phyloP scores from a whole-genome alignment of 2,113 vertebrate species.

The Melanerpes aurifrons region DNA sequence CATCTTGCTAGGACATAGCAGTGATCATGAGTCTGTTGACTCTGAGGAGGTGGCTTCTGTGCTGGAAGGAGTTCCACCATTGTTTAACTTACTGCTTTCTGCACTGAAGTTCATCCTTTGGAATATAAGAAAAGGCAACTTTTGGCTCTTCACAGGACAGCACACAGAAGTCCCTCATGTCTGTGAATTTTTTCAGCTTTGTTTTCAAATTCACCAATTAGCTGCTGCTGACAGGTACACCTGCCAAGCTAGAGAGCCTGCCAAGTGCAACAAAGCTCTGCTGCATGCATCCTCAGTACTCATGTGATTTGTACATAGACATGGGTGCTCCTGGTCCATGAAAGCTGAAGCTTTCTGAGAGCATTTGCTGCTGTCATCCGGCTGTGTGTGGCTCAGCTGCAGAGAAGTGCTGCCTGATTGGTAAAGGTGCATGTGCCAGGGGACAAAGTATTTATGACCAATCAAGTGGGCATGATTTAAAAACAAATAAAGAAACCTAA shows the following conservation, averaged over 20 bases:
- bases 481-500: neutral
- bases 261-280: neutral
- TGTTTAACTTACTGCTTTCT: neutral
- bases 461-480: neutral
- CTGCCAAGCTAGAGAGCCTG: conserved; percentile 37
- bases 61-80: neutral
- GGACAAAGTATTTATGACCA: neutral
- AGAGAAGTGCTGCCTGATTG: neutral
- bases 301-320: neutral
- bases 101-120: neutral
- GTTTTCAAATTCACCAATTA: neutral
- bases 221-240: neutral
- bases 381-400: neutral
- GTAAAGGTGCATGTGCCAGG: neutral
- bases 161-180: neutral
- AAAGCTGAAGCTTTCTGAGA: conserved; percentile 15
- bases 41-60: neutral
- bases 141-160: neutral
- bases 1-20: neutral
- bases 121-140: neutral
- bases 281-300: neutral
- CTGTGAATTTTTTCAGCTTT: neutral
- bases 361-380: neutral
- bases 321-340: neutral
- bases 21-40: neutral